These are phyloP conservation scores for Gnatocerus cornutus DNA, from an alignment of 2,888 invertebrate species.

Conservation along the genomic window DNA sequence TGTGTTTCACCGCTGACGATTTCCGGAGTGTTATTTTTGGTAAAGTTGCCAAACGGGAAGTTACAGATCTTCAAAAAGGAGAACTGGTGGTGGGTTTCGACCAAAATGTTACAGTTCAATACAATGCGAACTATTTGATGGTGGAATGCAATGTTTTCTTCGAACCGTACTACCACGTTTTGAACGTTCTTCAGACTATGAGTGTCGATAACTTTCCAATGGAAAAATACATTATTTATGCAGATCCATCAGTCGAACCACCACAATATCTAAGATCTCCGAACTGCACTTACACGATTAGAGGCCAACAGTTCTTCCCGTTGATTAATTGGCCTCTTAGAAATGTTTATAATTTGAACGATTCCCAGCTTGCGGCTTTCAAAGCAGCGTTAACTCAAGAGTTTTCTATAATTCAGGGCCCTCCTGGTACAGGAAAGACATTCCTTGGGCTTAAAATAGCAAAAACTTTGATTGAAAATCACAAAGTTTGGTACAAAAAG, in stretches of 20 bases:
- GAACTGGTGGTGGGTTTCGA: conserved; percentile 73
- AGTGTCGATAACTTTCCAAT: conserved; percentile 77
- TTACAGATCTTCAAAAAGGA: conserved; percentile 72
- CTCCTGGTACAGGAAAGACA: conserved; percentile 92
- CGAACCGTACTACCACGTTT: conserved; percentile 85
- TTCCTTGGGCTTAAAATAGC: conserved; percentile 85
- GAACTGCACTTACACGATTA: conserved; percentile 45
- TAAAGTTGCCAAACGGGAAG: conserved; percentile 77
- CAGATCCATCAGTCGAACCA: conserved; percentile 61
- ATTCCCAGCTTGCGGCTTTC: conserved; percentile 80
- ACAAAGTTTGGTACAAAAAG: conserved; percentile 66
- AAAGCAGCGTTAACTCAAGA: conserved; percentile 80
- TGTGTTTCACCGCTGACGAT: conserved; percentile 81
- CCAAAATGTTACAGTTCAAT: conserved; percentile 72
- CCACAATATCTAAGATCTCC: conserved; percentile 64
- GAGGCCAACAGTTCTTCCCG: conserved; percentile 45
- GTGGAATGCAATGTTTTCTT: conserved; percentile 87
- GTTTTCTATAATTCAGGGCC: conserved; percentile 88
- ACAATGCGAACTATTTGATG: conserved; percentile 75
- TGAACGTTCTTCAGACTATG: conserved; percentile 78
- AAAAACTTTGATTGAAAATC: conserved; percentile 78
- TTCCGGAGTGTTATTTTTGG: conserved; percentile 82
- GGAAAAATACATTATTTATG: conserved; percentile 79
- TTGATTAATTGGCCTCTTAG: conserved; percentile 15
- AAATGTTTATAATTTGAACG: conserved; percentile 72